Conservation (phyloP, 1,140 invertebrate genomes). For the Drusus annulatus region DNA sequence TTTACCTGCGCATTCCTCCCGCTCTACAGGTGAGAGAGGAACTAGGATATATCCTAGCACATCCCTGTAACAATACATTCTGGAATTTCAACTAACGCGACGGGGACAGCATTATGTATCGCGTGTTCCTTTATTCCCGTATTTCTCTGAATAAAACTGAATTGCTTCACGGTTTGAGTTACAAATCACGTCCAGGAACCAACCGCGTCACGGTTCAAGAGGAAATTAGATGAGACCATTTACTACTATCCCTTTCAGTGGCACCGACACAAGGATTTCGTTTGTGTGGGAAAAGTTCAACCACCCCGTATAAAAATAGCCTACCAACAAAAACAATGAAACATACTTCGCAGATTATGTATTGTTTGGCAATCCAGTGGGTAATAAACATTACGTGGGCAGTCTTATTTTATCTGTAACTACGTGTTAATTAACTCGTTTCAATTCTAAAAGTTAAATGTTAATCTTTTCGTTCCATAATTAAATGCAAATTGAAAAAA, state of each 20-base stretch:
- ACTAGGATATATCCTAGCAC: not conserved
- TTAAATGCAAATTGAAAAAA: too few relatives aligned
- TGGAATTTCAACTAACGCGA: not conserved
- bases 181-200: slow-evolving; percentile 14
- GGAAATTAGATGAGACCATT: slow-evolving; percentile 18
- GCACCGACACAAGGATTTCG: slow-evolving; percentile 3
- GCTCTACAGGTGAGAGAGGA: not conserved
- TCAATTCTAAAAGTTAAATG: too few relatives aligned
- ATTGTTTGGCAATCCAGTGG: too few relatives aligned
- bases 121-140: not conserved
- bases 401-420: too few relatives aligned
- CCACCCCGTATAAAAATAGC: not conserved
- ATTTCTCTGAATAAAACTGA: not conserved
- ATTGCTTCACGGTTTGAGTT: not conserved
- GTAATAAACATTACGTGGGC: too few relatives aligned
- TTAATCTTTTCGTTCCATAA: too few relatives aligned
- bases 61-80: slow-evolving; percentile 4
- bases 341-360: too few relatives aligned
- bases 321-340: too few relatives aligned
- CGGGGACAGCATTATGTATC: not conserved
- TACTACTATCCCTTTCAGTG: not conserved
- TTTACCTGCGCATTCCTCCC: not conserved
- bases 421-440: too few relatives aligned
- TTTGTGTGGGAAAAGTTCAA: slow-evolving; percentile 1
- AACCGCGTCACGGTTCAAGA: slow-evolving; percentile 18